phyloP scores from a whole-genome alignment of 2,888 invertebrate species.

The Isoperla grammatica region DNA sequence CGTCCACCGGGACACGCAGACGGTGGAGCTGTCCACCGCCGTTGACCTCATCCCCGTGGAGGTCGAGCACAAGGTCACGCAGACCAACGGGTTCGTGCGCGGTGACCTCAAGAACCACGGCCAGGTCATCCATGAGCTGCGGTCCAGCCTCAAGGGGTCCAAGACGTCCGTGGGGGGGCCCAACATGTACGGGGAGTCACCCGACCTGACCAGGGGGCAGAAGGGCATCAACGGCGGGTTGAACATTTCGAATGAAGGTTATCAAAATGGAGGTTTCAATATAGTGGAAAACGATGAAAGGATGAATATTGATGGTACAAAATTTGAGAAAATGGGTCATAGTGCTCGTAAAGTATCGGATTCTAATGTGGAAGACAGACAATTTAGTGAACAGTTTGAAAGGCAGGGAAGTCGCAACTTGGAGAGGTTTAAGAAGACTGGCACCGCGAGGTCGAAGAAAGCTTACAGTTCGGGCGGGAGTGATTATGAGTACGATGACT shows the following conservation, averaged over 20 bases:
- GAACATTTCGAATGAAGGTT: background rate
- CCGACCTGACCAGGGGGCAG: background rate
- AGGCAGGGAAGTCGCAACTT: constrained; percentile 6
- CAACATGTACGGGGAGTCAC: background rate
- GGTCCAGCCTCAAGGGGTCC: constrained; percentile 16
- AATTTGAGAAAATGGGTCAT: background rate
- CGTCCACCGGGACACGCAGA: constrained; percentile 15
- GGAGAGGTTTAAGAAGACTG: background rate
- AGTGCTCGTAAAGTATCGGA: background rate
- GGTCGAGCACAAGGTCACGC: constrained; percentile 16
- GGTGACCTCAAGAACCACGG: constrained; percentile 7
- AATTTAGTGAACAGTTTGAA: background rate
- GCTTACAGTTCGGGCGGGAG: constrained; percentile 18
- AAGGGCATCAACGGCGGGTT: background rate
- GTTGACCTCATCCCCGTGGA: constrained; percentile 5
- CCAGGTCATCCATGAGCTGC: constrained; percentile 14
- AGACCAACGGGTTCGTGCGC: constrained; percentile 12
- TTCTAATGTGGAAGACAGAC: background rate
- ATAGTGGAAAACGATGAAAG: background rate
- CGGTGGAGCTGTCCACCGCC: background rate
- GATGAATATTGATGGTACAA: background rate
- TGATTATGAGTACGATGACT: constrained; percentile 17
- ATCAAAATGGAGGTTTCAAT: background rate
- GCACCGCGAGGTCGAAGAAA: background rate
- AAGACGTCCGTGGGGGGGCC: background rate